Base-by-base conservation (phyloP, 2,113 vertebrate species). In the Mystacornis crossleyi region DNA sequence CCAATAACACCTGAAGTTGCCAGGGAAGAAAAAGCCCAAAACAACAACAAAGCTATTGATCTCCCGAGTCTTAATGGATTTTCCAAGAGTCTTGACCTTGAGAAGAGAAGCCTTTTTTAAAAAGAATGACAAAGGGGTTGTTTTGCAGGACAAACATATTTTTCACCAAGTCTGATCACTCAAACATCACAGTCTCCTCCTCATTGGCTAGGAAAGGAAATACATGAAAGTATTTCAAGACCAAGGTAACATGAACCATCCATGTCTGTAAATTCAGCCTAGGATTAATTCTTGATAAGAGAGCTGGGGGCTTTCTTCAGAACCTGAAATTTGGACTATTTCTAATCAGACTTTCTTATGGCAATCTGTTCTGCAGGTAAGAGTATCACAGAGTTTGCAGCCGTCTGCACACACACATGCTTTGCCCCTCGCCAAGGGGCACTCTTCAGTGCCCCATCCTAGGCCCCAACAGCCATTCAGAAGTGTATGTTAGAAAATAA, bases 191-290 rank as follows among this genome's bases (percentile, higher is more conserved):
- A 82, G 3, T 66, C 5, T 75, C 2, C 3, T 74, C 21, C 12
- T 69, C 4, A 1, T 12, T 77, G 25, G 10, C 36, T 86, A 86
- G 33, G 33, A 67, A 90, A 62, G 24, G 18, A 53, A 16, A 31
- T 43, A 40, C 2, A 3, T 36, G 3, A 18, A 65, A 50, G 6
- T 62, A 31, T 81, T 85, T 94, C 10, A 73, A 1, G 3, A 88
- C 12, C 15, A 69, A 33, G 1, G 2, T 50, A 28, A 24, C 0
- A 1, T 34, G 6, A 85, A 55, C 6, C 8, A 7, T 24, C 24
- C 21, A 60, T 54, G 43, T 8, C 18, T 34, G 4, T 73, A 43
- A 33, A 25, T 89, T 81, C 57, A 53, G 19, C 34, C 33, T 79
- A 40, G 20, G 16, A 60, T 66, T 81, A 67, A 48, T 55, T 89